Percentiles rank a stretch among this genome's conserved stretches.
These are phyloP conservation scores for Ciona savignyi DNA, from an alignment of 23 tunicate genomes.

Conservation along the genomic window DNA sequence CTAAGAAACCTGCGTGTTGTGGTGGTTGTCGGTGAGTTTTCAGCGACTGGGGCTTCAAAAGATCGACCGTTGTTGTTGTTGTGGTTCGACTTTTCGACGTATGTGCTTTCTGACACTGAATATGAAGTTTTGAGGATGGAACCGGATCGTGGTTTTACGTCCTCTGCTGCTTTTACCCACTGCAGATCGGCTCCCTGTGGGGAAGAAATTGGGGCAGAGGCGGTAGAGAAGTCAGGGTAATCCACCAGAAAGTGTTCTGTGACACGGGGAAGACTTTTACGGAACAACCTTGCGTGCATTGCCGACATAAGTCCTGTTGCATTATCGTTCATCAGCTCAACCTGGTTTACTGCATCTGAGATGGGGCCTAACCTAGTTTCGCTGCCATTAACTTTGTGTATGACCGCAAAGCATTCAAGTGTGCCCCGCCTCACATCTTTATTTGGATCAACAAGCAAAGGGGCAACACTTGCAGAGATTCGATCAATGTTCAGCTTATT, in stretches of 20 bases:
- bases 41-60: neutral
- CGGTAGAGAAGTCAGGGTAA: conserved; percentile 54
- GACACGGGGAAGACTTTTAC: conserved; percentile 61
- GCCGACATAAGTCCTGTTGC: conserved; percentile 90
- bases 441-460: conserved; percentile 36
- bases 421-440: conserved; percentile 45
- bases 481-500: conserved; percentile 12
- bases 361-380: conserved; percentile 18
- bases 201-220: conserved; percentile 18
- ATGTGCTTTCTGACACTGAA: neutral
- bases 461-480: conserved; percentile 32
- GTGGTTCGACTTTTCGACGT: neutral
- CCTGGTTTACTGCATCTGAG: conserved; percentile 53
- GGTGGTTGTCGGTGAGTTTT: neutral
- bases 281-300: conserved; percentile 55
- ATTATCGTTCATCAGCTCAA: conserved; percentile 51
- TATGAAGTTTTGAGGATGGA: neutral
- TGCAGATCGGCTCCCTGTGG: conserved; percentile 68
- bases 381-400: conserved; percentile 28
- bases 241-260: conserved; percentile 63
- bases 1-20: conserved; percentile 38
- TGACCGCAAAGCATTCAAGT: conserved; percentile 78
- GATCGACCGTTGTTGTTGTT: neutral
- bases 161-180: conserved; percentile 46
- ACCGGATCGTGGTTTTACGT: neutral